Evolutionary conservation across 2,888 invertebrate genomes (phyloP).

Genomic region (Oscheius sp.): DNA sequence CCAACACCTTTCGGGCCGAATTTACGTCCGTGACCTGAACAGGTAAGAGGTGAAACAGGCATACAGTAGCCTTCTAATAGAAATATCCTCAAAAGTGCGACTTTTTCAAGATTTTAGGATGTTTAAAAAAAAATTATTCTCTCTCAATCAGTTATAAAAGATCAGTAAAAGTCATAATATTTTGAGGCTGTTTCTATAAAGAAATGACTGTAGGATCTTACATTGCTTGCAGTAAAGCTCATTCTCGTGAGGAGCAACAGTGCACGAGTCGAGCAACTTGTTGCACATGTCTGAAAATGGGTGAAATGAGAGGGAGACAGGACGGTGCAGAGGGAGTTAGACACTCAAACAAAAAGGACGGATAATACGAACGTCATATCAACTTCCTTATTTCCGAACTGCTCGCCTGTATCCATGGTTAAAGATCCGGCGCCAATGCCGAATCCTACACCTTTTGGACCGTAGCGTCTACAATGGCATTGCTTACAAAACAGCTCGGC

Average conservation of each 20-base stretch:
- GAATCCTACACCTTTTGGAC: slow-evolving; percentile 86
- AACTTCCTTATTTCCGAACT: slow-evolving; percentile 77
- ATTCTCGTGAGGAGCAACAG: slow-evolving; percentile 90
- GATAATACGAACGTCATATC: slow-evolving; percentile 68
- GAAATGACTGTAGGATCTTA: too few species aligned
- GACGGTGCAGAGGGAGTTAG: not conserved
- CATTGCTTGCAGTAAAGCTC: slow-evolving; percentile 93
- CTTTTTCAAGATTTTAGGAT: too few species aligned
- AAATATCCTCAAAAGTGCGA: too few species aligned
- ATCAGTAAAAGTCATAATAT: too few species aligned
- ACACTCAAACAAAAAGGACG: not conserved
- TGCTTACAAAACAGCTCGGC: slow-evolving; percentile 90
- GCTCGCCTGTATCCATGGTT: slow-evolving; percentile 92
- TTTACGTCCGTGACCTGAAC: slow-evolving; percentile 96
- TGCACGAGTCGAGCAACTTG: slow-evolving; percentile 92
- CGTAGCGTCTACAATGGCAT: slow-evolving; percentile 96
- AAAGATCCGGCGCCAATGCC: slow-evolving; percentile 96
- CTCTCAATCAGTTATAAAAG: too few species aligned
- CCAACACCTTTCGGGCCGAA: slow-evolving; percentile 96
- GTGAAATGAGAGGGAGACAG: not conserved
- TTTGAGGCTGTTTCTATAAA: too few species aligned
- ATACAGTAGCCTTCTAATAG: too few species aligned
- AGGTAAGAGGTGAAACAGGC: too few species aligned
- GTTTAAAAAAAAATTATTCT: too few species aligned
- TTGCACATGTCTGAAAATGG: slow-evolving; percentile 80